These are phyloP conservation scores for Ephydatia muelleri DNA, from an alignment of 37 sponge, comb jelly and placozoan species.

Conservation along the genomic window DNA sequence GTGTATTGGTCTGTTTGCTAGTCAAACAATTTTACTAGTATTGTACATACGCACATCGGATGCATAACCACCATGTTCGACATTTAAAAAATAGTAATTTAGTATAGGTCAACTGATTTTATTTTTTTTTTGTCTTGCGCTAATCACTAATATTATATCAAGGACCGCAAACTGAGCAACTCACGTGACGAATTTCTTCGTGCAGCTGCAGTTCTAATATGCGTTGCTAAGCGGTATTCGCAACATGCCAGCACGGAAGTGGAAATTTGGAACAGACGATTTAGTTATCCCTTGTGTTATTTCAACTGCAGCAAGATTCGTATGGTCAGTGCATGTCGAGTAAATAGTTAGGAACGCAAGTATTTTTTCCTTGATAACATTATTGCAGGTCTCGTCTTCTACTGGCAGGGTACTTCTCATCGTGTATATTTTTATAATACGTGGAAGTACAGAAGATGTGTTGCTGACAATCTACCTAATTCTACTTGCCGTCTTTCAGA, in stretches of 20 bases:
- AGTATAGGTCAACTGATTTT: too few relatives aligned
- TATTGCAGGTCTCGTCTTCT: not conserved
- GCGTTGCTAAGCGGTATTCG: too few relatives aligned
- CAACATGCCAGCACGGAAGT: conserved; percentile 29
- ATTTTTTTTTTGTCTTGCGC: too few relatives aligned
- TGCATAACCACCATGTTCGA: too few relatives aligned
- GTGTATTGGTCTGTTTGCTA: too few relatives aligned
- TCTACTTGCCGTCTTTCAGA: conserved; percentile 49
- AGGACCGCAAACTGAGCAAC: too few relatives aligned
- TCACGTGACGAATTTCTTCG: too few relatives aligned
- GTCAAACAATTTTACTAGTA: too few relatives aligned
- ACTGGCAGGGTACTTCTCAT: conserved; percentile 45
- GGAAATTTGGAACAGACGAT: conserved; percentile 81
- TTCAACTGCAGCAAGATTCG: conserved; percentile 24
- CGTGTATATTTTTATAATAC: conserved; percentile 25
- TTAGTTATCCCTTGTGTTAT: conserved; percentile 64
- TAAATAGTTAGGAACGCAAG: not conserved
- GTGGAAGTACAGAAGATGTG: conserved; percentile 31
- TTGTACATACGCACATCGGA: too few relatives aligned
- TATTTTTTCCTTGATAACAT: not conserved
- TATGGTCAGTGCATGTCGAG: conserved; percentile 50
- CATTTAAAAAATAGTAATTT: too few relatives aligned
- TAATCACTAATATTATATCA: too few relatives aligned
- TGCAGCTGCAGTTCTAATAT: too few relatives aligned
- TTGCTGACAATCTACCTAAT: conserved; percentile 59